phyloP scores from a whole-genome alignment of 2,797 vertebrate genomes.

The Peromyscus aztecus region DNA sequence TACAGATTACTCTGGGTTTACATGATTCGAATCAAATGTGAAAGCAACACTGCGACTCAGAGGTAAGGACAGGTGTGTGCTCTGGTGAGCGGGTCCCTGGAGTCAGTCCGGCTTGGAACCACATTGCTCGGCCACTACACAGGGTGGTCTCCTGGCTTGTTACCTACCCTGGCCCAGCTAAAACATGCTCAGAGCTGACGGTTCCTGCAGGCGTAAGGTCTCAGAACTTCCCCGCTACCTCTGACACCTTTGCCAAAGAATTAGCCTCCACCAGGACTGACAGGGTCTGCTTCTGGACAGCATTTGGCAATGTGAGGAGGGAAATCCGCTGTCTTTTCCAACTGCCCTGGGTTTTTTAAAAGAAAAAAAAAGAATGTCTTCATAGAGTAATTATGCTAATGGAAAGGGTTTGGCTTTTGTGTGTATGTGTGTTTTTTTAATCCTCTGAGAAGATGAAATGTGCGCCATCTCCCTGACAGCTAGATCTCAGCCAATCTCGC shows the following conservation, averaged over 20 bases:
- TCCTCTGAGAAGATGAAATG: conserved; percentile 56
- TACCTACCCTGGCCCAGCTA: neutral
- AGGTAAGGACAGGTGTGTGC: conserved; percentile 89
- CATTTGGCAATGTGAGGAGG: neutral
- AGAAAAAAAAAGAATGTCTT: neutral
- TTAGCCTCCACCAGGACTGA: neutral
- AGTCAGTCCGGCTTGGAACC: too few species aligned
- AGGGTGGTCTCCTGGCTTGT: neutral
- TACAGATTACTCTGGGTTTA: conserved; percentile 99
- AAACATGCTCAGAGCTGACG: neutral
- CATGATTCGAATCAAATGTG: conserved; percentile 99
- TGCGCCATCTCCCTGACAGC: conserved; percentile 59
- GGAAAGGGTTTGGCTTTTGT: neutral
- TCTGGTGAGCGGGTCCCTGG: too few species aligned
- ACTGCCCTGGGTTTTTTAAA: conserved; percentile 68
- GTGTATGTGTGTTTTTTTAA: neutral
- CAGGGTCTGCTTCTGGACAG: neutral
- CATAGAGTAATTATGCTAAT: conserved; percentile 63
- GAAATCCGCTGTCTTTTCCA: neutral
- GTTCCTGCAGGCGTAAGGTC: neutral
- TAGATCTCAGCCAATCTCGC: conserved; percentile 77
- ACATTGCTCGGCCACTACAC: neutral
- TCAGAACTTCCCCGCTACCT: neutral
- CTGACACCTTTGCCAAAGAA: neutral
- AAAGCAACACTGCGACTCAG: conserved; percentile 99